Base-by-base conservation (phyloP, 64 coral and sea anemone genomes). In the Montipora cactus region DNA sequence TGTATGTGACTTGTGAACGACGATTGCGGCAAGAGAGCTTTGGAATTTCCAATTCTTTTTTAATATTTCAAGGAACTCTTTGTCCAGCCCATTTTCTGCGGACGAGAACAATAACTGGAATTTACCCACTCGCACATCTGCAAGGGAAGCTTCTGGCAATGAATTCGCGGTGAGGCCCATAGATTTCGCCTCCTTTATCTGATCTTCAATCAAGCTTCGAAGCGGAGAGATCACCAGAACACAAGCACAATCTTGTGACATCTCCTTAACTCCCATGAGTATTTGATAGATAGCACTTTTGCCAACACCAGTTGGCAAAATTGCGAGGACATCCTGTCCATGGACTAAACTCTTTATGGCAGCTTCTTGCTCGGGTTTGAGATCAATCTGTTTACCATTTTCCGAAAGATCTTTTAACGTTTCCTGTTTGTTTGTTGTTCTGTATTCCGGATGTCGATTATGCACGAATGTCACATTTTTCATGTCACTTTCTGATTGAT, bases 1-100 rank as follows among this genome's bases (percentile, higher is more conserved):
- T 59, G 87, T 94, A 58, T 94, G 86, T 11, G 79, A 62, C 64
- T 89, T 76, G 61, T 93, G 75, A 16, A 94, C 78, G 13, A 94
- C 57, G 74, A 93, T 83, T 12, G 75, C 83, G 57, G 83, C 91
- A 58, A 88, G 59, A 52, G 78, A 80, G 19, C 68, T 76, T 61
- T 93, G 76, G 62, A 93, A 81, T 73, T 21, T 79, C 46, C 44
- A 12, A 23, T 67, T 15, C 58, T 87, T 81, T 62, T 93, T 59
- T 62, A 72, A 49, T 77, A 87, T 45, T 15, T 74, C 75, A 16
- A 93, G 76, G 79, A 93, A 88, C 7, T 88, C 62, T 93, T 77
- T 28, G 62, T 93, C 70, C 9, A 81, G 77, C 53, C 21, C 76
- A 88, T 77, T 75, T 47, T 93, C 92, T n/a, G 91, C 79, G 25